These are phyloP conservation scores for Leucania comma DNA, from an alignment of 2,888 invertebrate genomes.

Conservation along the genomic window DNA sequence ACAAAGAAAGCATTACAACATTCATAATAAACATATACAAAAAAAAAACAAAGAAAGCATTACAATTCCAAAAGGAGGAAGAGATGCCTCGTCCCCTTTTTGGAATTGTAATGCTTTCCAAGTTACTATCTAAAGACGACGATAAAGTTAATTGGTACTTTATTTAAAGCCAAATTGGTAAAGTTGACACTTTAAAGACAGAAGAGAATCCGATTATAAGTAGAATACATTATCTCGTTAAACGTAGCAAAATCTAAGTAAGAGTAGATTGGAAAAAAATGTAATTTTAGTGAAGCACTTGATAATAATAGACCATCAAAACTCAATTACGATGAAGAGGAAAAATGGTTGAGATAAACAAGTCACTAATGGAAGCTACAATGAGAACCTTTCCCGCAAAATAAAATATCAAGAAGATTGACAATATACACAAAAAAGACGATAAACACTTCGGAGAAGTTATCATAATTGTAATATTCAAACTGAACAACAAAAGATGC, in stretches of 20 bases:
- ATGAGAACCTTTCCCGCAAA: conserved; percentile 16
- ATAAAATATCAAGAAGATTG: background rate
- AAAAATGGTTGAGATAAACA: conserved; percentile 14
- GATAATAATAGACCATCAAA: background rate
- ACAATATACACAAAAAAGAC: background rate
- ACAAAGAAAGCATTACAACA: no score
- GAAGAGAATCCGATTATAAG: background rate
- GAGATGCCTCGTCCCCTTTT: no score
- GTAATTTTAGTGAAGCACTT: conserved; percentile 11
- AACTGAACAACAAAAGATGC: background rate
- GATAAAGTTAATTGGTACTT: background rate
- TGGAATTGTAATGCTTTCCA: no score
- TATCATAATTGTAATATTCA: background rate
- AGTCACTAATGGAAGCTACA: conserved; percentile 18
- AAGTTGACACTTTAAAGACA: background rate
- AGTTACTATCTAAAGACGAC: background rate
- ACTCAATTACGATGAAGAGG: background rate
- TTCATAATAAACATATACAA: no score
- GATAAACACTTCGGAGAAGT: background rate
- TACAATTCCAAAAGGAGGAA: no score
- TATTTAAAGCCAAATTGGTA: background rate
- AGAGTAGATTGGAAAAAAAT: background rate
- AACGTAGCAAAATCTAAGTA: background rate
- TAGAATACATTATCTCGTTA: background rate
- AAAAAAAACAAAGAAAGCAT: no score